Evolutionary conservation across 2,888 invertebrate genomes (phyloP).

Genomic region (Caenorhabditis virilis): DNA sequence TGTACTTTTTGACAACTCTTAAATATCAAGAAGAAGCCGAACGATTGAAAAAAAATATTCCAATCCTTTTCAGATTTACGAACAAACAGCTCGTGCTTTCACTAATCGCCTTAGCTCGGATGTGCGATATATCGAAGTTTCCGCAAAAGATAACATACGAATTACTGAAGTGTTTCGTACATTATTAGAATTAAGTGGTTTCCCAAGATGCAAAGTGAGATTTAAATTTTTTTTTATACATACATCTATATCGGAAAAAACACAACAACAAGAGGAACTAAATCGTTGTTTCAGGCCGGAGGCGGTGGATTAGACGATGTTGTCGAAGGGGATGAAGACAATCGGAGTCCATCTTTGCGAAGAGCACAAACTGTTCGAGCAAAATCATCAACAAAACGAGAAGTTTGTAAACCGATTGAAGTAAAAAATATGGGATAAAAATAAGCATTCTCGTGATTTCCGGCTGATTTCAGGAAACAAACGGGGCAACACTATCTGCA

Average conservation of each 20-base stretch:
- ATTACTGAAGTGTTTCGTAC: slow-evolving; percentile 82
- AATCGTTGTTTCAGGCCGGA: slow-evolving; percentile 38
- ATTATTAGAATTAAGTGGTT: slow-evolving; percentile 80
- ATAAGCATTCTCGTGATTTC: too few species aligned
- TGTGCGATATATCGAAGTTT: slow-evolving; percentile 69
- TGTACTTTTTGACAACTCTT: slow-evolving; percentile 2
- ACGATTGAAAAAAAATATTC: background rate
- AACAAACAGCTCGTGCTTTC: slow-evolving; percentile 67
- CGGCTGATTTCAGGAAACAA: background rate
- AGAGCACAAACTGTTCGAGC: slow-evolving; percentile 47
- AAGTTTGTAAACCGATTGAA: slow-evolving; percentile 6
- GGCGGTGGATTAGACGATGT: slow-evolving; percentile 53
- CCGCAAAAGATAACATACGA: slow-evolving; percentile 75
- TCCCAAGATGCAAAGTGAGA: slow-evolving; percentile 69
- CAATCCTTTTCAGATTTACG: slow-evolving; percentile 53
- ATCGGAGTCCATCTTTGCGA: slow-evolving; percentile 28
- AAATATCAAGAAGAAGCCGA: too few species aligned
- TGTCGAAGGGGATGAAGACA: slow-evolving; percentile 36
- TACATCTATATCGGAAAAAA: too few species aligned
- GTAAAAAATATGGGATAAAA: background rate
- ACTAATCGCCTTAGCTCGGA: slow-evolving; percentile 55
- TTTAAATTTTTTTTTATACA: too few species aligned
- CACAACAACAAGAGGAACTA: background rate
- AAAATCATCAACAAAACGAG: slow-evolving; percentile 22
- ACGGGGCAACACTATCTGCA: slow-evolving; percentile 5